Percentiles rank a stretch among this genome's conserved stretches.
Evolutionary conservation across 2,113 vertebrate species (phyloP).

Genomic region (Colius striatus): DNA sequence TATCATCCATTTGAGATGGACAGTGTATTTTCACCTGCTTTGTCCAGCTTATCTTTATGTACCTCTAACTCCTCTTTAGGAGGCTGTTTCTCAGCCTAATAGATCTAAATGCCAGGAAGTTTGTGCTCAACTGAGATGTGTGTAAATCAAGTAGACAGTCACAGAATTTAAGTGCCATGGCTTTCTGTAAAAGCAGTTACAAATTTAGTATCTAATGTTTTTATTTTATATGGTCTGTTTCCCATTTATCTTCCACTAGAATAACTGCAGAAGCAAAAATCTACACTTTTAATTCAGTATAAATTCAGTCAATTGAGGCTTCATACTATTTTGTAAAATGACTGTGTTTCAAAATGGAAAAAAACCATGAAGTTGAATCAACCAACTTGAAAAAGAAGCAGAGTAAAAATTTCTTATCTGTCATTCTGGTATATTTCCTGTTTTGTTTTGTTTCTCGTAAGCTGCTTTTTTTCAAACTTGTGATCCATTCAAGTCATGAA

Average conservation of each 20-base stretch:
- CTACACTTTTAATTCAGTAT: background rate
- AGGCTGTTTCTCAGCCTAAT: background rate
- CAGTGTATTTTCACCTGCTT: background rate
- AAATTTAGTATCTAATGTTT: background rate
- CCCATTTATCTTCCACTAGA: background rate
- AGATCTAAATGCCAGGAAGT: background rate
- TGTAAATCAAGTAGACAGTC: background rate
- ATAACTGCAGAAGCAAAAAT: background rate
- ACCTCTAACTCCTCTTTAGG: background rate
- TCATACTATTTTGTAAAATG: background rate
- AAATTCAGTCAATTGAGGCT: background rate
- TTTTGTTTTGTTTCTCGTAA: background rate
- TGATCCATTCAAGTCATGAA: background rate
- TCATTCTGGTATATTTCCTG: background rate
- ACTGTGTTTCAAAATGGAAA: slow-evolving; percentile 1
- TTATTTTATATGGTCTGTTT: background rate
- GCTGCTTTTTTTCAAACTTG: slow-evolving; percentile 20
- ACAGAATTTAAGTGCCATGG: background rate
- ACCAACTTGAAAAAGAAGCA: background rate
- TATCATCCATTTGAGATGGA: background rate
- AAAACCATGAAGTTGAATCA: background rate
- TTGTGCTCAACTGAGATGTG: background rate
- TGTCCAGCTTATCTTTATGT: background rate
- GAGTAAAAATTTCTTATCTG: background rate
- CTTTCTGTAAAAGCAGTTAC: background rate